phyloP scores from a whole-genome alignment of 2,888 invertebrate species.

The Ypsolopha scabrella region DNA sequence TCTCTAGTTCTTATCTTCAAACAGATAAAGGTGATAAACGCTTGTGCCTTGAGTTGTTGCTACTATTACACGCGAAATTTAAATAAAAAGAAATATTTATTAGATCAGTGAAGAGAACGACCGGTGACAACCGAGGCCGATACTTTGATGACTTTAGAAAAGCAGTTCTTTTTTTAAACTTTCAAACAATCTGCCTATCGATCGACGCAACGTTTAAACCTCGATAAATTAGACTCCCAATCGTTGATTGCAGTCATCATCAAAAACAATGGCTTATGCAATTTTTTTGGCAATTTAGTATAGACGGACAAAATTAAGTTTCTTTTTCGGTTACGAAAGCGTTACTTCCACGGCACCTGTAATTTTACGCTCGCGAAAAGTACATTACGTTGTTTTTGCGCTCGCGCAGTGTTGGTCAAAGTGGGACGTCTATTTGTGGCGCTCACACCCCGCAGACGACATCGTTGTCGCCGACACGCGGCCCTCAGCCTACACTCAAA shows the following conservation, averaged over 20 bases:
- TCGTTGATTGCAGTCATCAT: too few species aligned
- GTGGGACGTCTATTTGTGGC: conserved; percentile 66
- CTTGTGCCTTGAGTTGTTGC: too few species aligned
- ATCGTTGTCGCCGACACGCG: conserved; percentile 18
- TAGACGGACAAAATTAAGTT: not conserved
- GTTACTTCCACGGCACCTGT: not conserved
- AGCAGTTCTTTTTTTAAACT: too few species aligned
- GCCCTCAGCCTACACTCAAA: not conserved
- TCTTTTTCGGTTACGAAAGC: conserved; percentile 15
- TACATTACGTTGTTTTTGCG: conserved; percentile 49
- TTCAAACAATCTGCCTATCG: too few species aligned
- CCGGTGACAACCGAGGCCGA: conserved; percentile 39
- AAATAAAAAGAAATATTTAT: conserved; percentile 51
- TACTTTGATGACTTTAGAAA: not conserved
- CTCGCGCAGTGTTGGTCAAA: conserved; percentile 56
- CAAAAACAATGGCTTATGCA: too few species aligned
- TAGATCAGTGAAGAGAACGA: conserved; percentile 29
- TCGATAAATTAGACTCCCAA: too few species aligned
- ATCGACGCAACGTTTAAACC: too few species aligned
- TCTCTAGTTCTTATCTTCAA: too few species aligned
- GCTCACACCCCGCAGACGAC: conserved; percentile 63
- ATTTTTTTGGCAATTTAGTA: too few species aligned
- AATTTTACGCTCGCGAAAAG: not conserved
- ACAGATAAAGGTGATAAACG: too few species aligned
- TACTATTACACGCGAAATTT: conserved; percentile 29